Conservation (phyloP, 2,888 invertebrate genomes). For the Alcis repandata region DNA sequence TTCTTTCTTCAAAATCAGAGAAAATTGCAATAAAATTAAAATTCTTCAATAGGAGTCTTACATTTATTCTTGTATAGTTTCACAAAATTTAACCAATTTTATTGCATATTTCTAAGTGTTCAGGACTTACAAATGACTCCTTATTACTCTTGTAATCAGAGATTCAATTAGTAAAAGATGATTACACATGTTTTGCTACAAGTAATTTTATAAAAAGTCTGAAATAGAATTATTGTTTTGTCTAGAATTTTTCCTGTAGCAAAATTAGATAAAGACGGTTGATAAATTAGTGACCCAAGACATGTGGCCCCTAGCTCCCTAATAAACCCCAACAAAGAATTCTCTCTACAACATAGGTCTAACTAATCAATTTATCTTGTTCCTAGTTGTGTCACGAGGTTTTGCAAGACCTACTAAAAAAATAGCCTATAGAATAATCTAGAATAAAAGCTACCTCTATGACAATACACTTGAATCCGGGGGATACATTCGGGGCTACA, state of each 20-base stretch:
- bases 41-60: background rate
- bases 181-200: background rate
- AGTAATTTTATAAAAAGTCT: background rate
- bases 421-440: too few relatives aligned
- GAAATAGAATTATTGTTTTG: background rate
- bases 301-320: background rate
- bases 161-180: background rate
- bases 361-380: too few relatives aligned
- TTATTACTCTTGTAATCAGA: background rate
- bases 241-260: constrained; percentile 1
- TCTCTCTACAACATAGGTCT: too few relatives aligned
- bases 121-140: constrained; percentile 11
- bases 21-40: constrained; percentile 1
- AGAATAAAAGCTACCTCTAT: too few relatives aligned
- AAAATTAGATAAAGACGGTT: background rate
- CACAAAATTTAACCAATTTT: background rate
- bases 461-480: too few relatives aligned
- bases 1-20: background rate
- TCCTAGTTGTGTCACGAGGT: too few relatives aligned
- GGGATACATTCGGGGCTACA: too few relatives aligned
- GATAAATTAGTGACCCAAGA: constrained; percentile 8
- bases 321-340: background rate
- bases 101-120: constrained; percentile 8
- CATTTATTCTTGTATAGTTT: background rate
- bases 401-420: too few relatives aligned